Conservation (phyloP, 2,888 invertebrate genomes). For the Molorchus minor region DNA sequence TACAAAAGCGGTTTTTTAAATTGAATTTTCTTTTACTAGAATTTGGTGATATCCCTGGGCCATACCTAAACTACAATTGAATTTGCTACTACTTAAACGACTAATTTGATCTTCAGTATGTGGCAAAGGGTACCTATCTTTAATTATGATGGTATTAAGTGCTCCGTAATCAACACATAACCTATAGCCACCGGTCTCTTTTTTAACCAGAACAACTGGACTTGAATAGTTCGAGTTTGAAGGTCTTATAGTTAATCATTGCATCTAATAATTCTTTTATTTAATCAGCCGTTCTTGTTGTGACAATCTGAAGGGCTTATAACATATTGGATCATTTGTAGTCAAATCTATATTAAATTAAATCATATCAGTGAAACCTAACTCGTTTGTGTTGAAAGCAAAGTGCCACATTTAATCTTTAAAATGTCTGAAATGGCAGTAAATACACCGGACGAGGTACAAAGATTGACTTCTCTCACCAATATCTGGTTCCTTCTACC, state of each 20-base stretch:
- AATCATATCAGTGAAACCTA: neutral
- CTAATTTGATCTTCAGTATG: neutral
- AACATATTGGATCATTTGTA: neutral
- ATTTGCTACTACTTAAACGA: neutral
- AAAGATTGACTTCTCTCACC: too few species aligned
- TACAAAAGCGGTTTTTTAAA: neutral
- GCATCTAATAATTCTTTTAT: neutral
- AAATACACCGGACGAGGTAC: too few species aligned
- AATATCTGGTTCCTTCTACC: conserved; percentile 1
- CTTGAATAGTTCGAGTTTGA: neutral
- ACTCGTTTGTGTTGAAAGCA: neutral
- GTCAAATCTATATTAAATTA: neutral
- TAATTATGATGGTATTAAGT: neutral
- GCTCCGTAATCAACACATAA: neutral
- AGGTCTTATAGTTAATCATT: too few species aligned
- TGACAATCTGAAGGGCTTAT: neutral
- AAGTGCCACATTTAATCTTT: neutral
- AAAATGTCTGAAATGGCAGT: neutral
- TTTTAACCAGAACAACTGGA: neutral
- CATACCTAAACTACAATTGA: neutral
- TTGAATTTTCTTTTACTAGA: neutral
- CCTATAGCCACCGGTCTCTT: neutral
- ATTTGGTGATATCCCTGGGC: neutral
- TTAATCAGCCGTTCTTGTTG: neutral
- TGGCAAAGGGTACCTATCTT: neutral